Base-by-base conservation (phyloP, 35 echinoderm and acorn worm species). In the Lytechinus variegatus region DNA sequence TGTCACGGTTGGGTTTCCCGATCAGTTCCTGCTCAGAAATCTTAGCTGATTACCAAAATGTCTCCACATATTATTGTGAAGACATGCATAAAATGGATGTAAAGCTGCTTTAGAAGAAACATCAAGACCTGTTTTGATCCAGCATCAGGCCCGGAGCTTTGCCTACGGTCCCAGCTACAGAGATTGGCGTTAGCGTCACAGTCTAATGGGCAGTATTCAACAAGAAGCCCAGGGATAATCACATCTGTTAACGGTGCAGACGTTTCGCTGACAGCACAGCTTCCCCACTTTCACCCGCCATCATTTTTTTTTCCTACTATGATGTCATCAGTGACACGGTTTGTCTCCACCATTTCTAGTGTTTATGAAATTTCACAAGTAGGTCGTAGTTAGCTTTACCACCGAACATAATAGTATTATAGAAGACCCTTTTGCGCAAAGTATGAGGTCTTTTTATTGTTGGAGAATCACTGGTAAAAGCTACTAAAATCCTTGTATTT, bases 181-280 rank as follows among this genome's bases (percentile, higher is more conserved):
- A 90, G 88, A 90, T 90, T 54, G 28, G 88, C 16, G 88, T 90
- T 90, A 90, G 88, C 52, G 88, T 90, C 88, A 90, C 88, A 28
- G 88, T 90, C 88, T 90, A 54, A 44, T 90, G 52, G 52, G 88
- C 88, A 90, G 29, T 90, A 90, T 90, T 90, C 88, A 54, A 54
- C 88, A 90, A 44, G 88, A 54, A 54, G 88, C 28, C 88, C 28
- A 10, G 10, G 88, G 29, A 90, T 90, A 90, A 90, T 90, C 52
- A 27, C 88, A 90, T 90, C 88, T 90, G 88, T 90, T 90, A 90
- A 54, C 88, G 6, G 88, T 54, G 29, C 88, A 90, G 88, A 90
- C 88, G 28, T 90, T 90, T 21, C 52, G 88, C 88, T 90, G 88
- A 90, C 88, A 90, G 52, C 88, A 90, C 28, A 28, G 29, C 52